Conservation (phyloP, 2,797 vertebrate species). For the Phataginus tricuspis region DNA sequence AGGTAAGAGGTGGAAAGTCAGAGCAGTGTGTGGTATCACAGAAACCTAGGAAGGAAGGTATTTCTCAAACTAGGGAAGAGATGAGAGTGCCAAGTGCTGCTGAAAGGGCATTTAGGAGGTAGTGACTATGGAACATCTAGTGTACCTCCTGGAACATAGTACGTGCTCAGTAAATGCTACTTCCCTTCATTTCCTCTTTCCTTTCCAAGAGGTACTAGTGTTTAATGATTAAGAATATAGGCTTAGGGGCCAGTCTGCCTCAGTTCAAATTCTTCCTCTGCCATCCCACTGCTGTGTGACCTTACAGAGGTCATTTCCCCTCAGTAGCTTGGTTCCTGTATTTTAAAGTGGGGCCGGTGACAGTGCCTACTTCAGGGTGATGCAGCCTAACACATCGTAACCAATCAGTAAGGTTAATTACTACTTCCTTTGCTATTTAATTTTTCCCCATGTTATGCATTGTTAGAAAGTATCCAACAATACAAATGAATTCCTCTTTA, state of each 20-base stretch:
- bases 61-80: background rate
- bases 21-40: background rate
- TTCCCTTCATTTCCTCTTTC: background rate
- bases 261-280: background rate
- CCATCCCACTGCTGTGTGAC: background rate
- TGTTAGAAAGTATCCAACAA: background rate
- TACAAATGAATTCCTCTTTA: background rate
- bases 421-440: background rate
- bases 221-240: background rate
- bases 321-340: background rate
- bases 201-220: background rate
- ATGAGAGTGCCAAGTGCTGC: background rate
- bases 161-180: background rate
- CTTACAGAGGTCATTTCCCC: background rate
- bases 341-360: background rate
- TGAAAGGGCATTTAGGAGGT: background rate
- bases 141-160: background rate
- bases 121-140: rapidly evolving
- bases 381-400: background rate
- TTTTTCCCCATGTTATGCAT: background rate
- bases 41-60: background rate
- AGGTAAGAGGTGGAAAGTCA: background rate
- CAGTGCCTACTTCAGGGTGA: background rate
- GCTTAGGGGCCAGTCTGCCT: background rate
- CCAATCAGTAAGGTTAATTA: background rate